Conservation (phyloP, 35 echinoderm and acorn worm species). For the Nesometra sesokonis region DNA sequence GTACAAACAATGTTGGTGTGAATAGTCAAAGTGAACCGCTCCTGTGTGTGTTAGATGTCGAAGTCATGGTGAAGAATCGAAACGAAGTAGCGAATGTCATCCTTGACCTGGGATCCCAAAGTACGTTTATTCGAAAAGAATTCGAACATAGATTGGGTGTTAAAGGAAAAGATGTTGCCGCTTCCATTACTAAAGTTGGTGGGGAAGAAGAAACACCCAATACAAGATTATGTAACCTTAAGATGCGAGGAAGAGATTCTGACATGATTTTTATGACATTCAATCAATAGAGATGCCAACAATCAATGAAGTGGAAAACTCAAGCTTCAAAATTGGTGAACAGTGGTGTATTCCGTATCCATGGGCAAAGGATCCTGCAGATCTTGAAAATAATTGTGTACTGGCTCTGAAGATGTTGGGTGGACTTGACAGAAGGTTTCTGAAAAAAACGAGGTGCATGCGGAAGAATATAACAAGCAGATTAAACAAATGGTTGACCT, state of each 20-base stretch:
- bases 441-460: slow-evolving; percentile 41
- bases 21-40: neutral
- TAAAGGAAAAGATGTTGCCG: neutral
- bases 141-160: neutral
- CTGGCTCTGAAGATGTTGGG: slow-evolving; percentile 44
- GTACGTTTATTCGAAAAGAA: neutral
- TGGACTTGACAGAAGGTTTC: slow-evolving; percentile 34
- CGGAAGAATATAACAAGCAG: slow-evolving; percentile 47
- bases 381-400: slow-evolving; percentile 39
- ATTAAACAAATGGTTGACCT: slow-evolving; percentile 53
- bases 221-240: neutral
- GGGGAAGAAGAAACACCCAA: slow-evolving; percentile 1
- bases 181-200: slow-evolving; percentile 7
- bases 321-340: slow-evolving; percentile 5
- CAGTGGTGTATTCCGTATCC: slow-evolving; percentile 68
- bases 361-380: slow-evolving; percentile 43
- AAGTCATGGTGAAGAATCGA: neutral
- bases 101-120: slow-evolving; percentile 20
- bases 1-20: too few species aligned
- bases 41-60: slow-evolving; percentile 18
- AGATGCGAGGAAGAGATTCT: neutral
- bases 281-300: neutral
- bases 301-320: slow-evolving; percentile 4
- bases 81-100: neutral
- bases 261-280: neutral